phyloP scores from a whole-genome alignment of 2,113 vertebrate species.

The Centrocercus urophasianus region DNA sequence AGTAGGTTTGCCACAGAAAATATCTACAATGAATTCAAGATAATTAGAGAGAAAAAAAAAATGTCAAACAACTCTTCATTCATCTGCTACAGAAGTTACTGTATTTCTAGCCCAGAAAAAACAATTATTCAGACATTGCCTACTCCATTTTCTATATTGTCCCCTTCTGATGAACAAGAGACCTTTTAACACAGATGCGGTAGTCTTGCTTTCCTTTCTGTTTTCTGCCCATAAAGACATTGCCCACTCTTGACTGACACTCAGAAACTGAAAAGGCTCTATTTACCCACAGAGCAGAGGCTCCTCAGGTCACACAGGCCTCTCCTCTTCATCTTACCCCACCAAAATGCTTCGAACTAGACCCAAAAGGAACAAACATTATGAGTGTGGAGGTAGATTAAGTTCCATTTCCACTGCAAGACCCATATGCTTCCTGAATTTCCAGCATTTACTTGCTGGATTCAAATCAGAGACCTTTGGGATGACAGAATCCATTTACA shows the following conservation, averaged over 20 bases:
- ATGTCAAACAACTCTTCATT: constrained; percentile 44
- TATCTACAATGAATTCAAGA: constrained; percentile 55
- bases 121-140: constrained; percentile 47
- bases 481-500: neutral
- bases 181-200: constrained; percentile 51
- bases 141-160: constrained; percentile 46
- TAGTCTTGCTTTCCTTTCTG: constrained; percentile 44
- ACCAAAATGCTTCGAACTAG: neutral
- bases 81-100: constrained; percentile 30
- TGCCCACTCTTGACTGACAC: constrained; percentile 16
- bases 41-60: constrained; percentile 13
- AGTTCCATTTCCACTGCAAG: neutral
- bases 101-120: constrained; percentile 40
- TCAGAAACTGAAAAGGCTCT: constrained; percentile 6
- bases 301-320: neutral
- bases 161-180: constrained; percentile 59
- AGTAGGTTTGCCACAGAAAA: constrained; percentile 62
- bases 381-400: neutral
- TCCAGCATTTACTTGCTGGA: neutral
- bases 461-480: neutral
- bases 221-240: constrained; percentile 48
- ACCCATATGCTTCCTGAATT: neutral
- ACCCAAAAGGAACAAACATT: neutral
- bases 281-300: constrained; percentile 7
- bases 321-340: neutral